Evolutionary conservation across 2,888 invertebrate species (phyloP).

Genomic region (Meganola albula): DNA sequence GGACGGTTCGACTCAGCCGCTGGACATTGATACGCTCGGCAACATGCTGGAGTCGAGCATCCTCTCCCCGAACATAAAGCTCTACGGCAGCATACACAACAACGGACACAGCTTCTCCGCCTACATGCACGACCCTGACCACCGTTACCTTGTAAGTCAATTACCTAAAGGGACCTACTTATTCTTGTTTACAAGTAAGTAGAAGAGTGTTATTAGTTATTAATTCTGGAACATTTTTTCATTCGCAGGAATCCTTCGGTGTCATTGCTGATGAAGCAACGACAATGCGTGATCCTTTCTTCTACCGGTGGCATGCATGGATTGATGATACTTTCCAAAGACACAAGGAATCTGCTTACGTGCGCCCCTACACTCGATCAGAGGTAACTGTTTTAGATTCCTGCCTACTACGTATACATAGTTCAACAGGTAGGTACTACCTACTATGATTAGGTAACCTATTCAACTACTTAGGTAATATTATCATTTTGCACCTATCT

Average conservation of each 20-base stretch:
- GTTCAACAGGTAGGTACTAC: no score
- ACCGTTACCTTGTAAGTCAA: slow-evolving; percentile 80
- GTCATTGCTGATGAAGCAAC: slow-evolving; percentile 90
- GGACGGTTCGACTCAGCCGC: slow-evolving; percentile 59
- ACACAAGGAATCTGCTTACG: slow-evolving; percentile 76
- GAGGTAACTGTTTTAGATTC: no score
- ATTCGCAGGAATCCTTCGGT: slow-evolving; percentile 82
- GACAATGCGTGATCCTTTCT: slow-evolving; percentile 91
- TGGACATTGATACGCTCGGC: slow-evolving; percentile 83
- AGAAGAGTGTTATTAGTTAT: neutral
- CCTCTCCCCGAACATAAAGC: slow-evolving; percentile 79
- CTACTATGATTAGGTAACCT: no score
- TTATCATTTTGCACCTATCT: no score
- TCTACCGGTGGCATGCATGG: slow-evolving; percentile 91
- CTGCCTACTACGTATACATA: no score
- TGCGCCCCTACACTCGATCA: slow-evolving; percentile 56
- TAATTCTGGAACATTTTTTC: neutral
- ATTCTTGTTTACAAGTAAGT: neutral
- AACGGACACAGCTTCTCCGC: slow-evolving; percentile 85
- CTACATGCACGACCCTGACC: slow-evolving; percentile 84
- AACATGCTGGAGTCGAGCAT: slow-evolving; percentile 84
- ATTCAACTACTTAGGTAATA: no score
- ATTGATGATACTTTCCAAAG: slow-evolving; percentile 86
- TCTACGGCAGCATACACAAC: slow-evolving; percentile 86
- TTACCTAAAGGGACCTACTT: neutral